A percentile compares a stretch with the other conserved stretches of the same genome.
These are phyloP conservation scores for Anoncus sp. DNA, from an alignment of 2,888 invertebrate species.

Conservation along the genomic window DNA sequence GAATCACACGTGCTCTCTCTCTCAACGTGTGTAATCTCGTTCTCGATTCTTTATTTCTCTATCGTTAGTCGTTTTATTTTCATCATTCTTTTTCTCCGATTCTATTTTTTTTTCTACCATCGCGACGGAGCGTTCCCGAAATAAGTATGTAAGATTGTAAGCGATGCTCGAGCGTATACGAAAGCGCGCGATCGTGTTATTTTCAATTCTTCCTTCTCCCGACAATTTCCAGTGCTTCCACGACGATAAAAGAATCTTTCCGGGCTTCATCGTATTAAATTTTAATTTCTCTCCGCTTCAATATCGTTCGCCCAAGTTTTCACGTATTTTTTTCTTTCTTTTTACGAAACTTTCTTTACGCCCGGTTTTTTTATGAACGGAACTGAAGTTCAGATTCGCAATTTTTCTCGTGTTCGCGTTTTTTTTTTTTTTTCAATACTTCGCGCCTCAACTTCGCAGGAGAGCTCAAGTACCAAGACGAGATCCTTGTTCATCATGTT, in stretches of 20 bases:
- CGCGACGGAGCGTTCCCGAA: constrained; percentile 1
- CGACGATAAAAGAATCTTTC: neutral
- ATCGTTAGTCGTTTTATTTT: neutral
- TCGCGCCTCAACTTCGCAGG: neutral
- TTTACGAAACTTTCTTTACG: no score
- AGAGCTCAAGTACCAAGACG: neutral
- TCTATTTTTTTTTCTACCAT: neutral
- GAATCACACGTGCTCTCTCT: no score
- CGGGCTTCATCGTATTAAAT: constrained; percentile 19
- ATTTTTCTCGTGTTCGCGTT: constrained; percentile 26
- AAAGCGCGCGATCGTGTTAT: no score
- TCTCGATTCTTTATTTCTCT: constrained; percentile 8
- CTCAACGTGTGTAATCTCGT: neutral
- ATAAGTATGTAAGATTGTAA: constrained; percentile 31
- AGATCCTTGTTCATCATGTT: constrained; percentile 31
- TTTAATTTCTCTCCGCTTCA: constrained; percentile 36
- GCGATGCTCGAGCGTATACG: no score
- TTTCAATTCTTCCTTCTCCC: neutral
- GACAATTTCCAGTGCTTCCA: constrained; percentile 1
- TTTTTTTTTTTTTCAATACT: no score
- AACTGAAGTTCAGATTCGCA: constrained; percentile 28
- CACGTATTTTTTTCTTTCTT: constrained; percentile 5
- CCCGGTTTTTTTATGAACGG: constrained; percentile 5
- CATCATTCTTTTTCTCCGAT: neutral
- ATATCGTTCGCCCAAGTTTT: constrained; percentile 1